A percentile compares a stretch with the other conserved stretches of the same genome.
Evolutionary conservation across 2,888 invertebrate genomes (phyloP).

Genomic region (Idaea aversata): DNA sequence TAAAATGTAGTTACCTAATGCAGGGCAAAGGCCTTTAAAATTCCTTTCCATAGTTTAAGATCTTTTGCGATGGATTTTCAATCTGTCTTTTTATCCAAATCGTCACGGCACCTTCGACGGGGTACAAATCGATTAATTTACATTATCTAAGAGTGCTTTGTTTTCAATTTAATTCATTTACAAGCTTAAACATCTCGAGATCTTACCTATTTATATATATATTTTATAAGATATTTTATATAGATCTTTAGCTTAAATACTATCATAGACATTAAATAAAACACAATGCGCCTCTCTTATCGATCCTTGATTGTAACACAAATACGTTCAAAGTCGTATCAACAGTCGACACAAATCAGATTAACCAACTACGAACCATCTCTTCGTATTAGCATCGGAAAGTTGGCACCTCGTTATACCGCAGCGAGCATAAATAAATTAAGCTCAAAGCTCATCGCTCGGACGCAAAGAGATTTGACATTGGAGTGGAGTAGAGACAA

Average conservation of each 20-base stretch:
- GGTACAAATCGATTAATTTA: too few relatives aligned
- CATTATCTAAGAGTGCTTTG: too few relatives aligned
- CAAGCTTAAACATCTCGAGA: conserved; percentile 15
- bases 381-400: conserved; percentile 24
- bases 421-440: conserved; percentile 59
- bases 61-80: too few relatives aligned
- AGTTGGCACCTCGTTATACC: conserved; percentile 46
- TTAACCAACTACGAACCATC: conserved; percentile 17
- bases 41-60: too few relatives aligned
- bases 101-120: too few relatives aligned
- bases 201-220: too few relatives aligned
- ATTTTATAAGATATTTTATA: too few relatives aligned
- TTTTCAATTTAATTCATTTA: neutral
- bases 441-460: conserved; percentile 34
- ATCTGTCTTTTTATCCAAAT: too few relatives aligned
- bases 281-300: neutral
- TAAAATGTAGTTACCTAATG: too few relatives aligned
- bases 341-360: conserved; percentile 17
- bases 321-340: neutral
- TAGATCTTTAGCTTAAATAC: too few relatives aligned
- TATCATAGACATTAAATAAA: neutral
- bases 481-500: neutral
- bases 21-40: too few relatives aligned
- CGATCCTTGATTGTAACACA: neutral
- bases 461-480: neutral